Evolutionary conservation across 2,113 vertebrate species (phyloP), one percentile per base, ranked within the genome.

Genomic region (Tachycineta bicolor): DNA sequence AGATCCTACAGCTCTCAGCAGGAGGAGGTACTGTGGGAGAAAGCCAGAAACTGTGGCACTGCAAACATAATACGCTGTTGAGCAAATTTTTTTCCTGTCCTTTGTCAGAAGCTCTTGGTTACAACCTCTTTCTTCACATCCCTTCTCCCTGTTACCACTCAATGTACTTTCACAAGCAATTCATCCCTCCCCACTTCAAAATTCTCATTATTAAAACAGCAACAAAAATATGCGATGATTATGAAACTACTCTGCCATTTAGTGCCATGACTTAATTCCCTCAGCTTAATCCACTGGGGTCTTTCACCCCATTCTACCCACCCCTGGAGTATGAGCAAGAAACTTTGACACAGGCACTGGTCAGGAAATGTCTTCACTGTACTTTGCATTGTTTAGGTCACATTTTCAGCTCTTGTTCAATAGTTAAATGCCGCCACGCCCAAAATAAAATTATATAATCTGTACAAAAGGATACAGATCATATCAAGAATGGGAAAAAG

Each of bases 221-320:
- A 81, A 62, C 34, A 75, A 52, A 73, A 41, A 2, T 1, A n/a
- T 11, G 12, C 3, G 2, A 58, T 14, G 69, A n/a, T 2, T 55
- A 14, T 28, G 7, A 79, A 52, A 39, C 20, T 71, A 44, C 17
- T 29, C 8, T 33, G 21, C n/a, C n/a, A 34, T 62, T 90, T 73
- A 34, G 25, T 41, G 33, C 21, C 34, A 52, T 26, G 52, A 76
- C 25, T 31, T 60, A 41, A 88, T 53, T 69, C 22, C 46, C 23
- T 58, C 37, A 29, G 28, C 20, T 73, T 65, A 49, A 79, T 26
- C 25, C 33, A 39, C 11, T 0, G 0, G 8, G 4, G 14, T 46
- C 39, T 78, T 75, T 44, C 62, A 84, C 26, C 39, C 77, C 37
- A 31, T 53, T 68, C 76, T 52, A 89, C 11, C 17, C 41, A 86